Evolutionary conservation across 2,797 vertebrate genomes (phyloP), one percentile per base, ranked within the genome.

Genomic region (Cossypha heuglini): DNA sequence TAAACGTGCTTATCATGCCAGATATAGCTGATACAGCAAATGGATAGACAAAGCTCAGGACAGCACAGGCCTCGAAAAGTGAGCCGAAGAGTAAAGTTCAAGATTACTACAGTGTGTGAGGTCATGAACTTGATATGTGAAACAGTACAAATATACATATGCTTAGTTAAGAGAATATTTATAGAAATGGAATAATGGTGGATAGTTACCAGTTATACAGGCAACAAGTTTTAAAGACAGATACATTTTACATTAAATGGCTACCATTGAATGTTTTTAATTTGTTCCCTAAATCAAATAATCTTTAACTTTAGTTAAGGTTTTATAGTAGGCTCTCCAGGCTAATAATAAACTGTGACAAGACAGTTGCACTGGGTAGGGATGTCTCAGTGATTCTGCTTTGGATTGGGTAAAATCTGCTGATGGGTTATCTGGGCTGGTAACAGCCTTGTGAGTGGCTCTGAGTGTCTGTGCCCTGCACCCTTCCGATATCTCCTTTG

Each of bases 81-180:
- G 69, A 67, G 24, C 59, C 5, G 2, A 82, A 82, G 75, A 94
- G 64, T 61, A n/a, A 73, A 76, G 69, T 88, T 90, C 64, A 71
- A 81, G 24, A 62, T 82, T 92, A 46, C 62, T 86, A 10, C 16
- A 22, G 35, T 31, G 20, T 67, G 42, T 48, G 37, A 89, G 52
- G 35, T 71, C 10, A 10, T 55, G 43, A 88, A 88, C 57, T 79
- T 79, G 55, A 18, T 57, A 26, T 6, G 18, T 87, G 62, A 76
- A 96, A 71, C 46, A 72, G 62, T 64, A n/a, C 40, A 81, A 86
- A 83, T 57, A 49, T 3, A 13, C 3, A 1, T 29, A 11, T 62
- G 28, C 31, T 77, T 90, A 59, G 45, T 67, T 66, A 93, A 91
- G 63, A 40, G 25, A 66, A 33, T 87, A 74, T 86, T 52, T 89